Evolutionary conservation across 2,113 vertebrate genomes (phyloP).

Genomic region (Crotophaga sulcirostris): DNA sequence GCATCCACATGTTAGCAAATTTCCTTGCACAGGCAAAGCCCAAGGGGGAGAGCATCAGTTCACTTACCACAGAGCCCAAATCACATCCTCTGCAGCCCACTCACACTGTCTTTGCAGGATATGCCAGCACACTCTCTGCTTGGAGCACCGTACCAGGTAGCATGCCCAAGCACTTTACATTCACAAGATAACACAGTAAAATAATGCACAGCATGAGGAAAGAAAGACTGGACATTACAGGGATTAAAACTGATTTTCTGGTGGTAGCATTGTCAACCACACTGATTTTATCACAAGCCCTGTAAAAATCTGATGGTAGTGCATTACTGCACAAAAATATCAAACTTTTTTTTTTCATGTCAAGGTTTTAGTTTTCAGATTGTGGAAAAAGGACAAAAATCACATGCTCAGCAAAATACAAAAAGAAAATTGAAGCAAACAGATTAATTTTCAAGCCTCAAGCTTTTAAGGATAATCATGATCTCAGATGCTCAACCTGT

Average conservation of each 20-base stretch:
- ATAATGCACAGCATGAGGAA: background rate
- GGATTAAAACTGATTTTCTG: constrained; percentile 15
- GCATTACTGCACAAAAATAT: background rate
- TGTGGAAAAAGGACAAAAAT: background rate
- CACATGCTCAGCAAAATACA: background rate
- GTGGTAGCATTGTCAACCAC: background rate
- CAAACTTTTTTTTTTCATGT: background rate
- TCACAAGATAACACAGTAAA: background rate
- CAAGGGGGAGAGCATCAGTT: background rate
- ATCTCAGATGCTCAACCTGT: background rate
- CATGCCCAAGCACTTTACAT: background rate
- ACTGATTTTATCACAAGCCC: background rate
- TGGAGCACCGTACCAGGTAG: background rate
- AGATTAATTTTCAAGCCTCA: background rate
- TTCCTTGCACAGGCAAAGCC: background rate
- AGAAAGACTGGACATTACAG: background rate
- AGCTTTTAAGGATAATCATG: background rate
- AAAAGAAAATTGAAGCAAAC: background rate
- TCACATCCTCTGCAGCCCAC: background rate
- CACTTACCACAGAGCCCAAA: background rate
- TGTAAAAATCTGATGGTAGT: background rate
- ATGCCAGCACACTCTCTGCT: background rate
- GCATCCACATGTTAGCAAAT: background rate
- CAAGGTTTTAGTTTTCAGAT: background rate
- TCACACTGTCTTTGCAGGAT: background rate